These are phyloP conservation scores for Drosophila austrosaltans DNA, from an alignment of 2,888 invertebrate species.

Conservation along the genomic window DNA sequence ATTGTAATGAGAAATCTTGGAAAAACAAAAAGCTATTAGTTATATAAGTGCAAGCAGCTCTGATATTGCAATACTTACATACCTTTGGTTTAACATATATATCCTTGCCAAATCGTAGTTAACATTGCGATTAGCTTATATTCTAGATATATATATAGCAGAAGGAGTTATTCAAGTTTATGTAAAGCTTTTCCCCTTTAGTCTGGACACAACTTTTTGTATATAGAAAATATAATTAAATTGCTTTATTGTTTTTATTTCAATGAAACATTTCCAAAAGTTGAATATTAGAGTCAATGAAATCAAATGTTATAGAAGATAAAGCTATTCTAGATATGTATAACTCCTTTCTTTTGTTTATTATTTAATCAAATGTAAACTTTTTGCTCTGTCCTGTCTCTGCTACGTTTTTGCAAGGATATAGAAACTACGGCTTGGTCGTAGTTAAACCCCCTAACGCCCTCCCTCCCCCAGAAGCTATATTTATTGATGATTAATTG, in stretches of 20 bases:
- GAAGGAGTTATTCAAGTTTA: too few relatives aligned
- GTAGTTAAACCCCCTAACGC: neutral
- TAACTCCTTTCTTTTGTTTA: too few relatives aligned
- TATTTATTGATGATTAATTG: neutral
- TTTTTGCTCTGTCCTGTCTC: too few relatives aligned
- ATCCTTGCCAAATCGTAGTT: neutral
- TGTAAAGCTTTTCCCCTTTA: too few relatives aligned
- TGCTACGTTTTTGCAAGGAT: neutral
- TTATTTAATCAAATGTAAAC: too few relatives aligned
- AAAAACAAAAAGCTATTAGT: conserved; percentile 62
- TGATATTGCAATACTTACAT: conserved; percentile 62
- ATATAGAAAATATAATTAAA: too few relatives aligned
- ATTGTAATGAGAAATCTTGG: conserved; percentile 19
- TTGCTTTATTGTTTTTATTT: too few relatives aligned
- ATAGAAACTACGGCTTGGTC: neutral
- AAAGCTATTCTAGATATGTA: too few relatives aligned
- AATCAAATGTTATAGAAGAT: too few relatives aligned
- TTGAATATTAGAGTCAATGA: too few relatives aligned
- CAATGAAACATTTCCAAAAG: too few relatives aligned
- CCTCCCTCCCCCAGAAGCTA: neutral
- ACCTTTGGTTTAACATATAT: conserved; percentile 2
- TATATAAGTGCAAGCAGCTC: conserved; percentile 59
- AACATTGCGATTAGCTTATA: neutral
- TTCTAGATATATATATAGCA: neutral
- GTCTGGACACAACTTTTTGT: too few relatives aligned